A percentile compares a stretch with the other conserved stretches of the same genome.
These are phyloP conservation scores for Littorina saxatilis DNA, from an alignment of 1,140 invertebrate genomes.

Conservation along the genomic window DNA sequence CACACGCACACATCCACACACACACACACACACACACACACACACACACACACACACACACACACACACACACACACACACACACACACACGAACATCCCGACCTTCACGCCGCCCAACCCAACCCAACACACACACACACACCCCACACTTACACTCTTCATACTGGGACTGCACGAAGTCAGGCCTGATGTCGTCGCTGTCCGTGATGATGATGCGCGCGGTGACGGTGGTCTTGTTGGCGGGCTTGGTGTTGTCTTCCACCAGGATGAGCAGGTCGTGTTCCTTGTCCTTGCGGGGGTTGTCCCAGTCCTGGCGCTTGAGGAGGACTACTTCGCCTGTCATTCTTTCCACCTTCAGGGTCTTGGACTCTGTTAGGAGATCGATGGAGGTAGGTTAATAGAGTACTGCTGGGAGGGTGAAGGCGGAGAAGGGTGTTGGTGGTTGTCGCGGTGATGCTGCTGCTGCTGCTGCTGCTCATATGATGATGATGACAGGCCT, in stretches of 20 bases:
- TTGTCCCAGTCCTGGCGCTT: neutral
- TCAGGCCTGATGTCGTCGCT: constrained; percentile 8
- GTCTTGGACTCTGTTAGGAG: neutral
- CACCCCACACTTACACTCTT: neutral
- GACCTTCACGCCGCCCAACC: too few species aligned
- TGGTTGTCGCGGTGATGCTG: neutral
- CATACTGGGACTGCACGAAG: neutral
- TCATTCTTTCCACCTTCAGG: neutral
- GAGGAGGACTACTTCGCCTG: neutral
- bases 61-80: too few species aligned
- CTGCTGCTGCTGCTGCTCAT: too few species aligned
- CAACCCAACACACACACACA: too few species aligned
- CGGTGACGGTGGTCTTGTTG: neutral
- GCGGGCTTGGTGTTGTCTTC: neutral
- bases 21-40: too few species aligned
- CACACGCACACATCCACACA: too few species aligned
- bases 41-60: too few species aligned
- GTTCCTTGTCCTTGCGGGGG: neutral
- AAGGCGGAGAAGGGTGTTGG: neutral
- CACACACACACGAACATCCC: too few species aligned
- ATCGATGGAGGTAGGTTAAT: too few species aligned
- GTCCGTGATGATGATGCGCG: constrained; percentile 2
- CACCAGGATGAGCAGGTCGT: neutral
- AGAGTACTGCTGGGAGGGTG: neutral
- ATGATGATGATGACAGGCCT: too few species aligned